Evolutionary conservation across 2,113 vertebrate species (phyloP).

Genomic region (Gadus macrocephalus): DNA sequence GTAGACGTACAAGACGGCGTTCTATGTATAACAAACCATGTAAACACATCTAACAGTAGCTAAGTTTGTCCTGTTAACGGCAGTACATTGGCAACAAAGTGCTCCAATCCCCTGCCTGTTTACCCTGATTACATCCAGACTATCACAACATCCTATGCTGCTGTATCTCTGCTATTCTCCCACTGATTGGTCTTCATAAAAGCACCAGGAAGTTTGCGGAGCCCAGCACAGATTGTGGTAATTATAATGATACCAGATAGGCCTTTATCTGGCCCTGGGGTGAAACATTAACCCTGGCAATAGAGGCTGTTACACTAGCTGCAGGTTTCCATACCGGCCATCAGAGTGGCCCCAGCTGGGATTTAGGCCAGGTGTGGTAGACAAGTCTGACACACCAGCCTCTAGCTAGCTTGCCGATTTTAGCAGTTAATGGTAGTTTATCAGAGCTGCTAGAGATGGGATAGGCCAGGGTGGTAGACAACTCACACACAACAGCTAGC

Average conservation of each 20-base stretch:
- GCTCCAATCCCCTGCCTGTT: too few relatives aligned
- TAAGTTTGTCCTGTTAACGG: too few relatives aligned
- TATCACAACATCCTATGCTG: background rate
- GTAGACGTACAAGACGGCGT: too few relatives aligned
- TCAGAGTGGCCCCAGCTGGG: background rate
- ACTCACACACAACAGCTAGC: background rate
- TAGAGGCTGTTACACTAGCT: background rate
- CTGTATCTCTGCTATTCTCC: background rate
- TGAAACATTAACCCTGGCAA: background rate
- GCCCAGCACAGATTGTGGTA: background rate
- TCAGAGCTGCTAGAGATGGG: background rate
- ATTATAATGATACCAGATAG: background rate
- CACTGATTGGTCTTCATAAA: background rate
- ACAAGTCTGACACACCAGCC: background rate
- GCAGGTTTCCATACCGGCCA: background rate
- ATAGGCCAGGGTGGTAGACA: background rate
- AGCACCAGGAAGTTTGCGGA: too few relatives aligned
- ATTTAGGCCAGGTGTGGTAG: background rate
- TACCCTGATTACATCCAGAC: too few relatives aligned
- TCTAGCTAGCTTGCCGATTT: too few relatives aligned
- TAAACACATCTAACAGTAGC: too few relatives aligned
- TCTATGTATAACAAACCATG: too few relatives aligned
- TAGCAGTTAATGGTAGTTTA: background rate
- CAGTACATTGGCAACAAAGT: too few relatives aligned
- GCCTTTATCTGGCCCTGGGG: background rate